phyloP scores from a whole-genome alignment of 2,113 vertebrate genomes.

The Oceanites oceanicus region DNA sequence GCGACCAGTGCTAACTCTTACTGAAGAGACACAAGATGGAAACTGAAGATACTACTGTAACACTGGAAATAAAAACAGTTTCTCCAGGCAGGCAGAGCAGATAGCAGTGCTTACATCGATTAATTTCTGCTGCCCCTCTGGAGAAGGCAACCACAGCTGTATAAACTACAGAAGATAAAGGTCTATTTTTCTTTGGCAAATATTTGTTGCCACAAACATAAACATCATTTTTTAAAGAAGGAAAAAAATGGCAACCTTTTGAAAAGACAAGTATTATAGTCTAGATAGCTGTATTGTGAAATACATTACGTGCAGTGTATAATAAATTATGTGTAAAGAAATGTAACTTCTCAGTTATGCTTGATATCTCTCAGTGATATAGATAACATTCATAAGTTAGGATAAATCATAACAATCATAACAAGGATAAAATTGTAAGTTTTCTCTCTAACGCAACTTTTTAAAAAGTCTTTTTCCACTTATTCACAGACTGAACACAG shows the following conservation, averaged over 20 bases:
- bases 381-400: neutral
- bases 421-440: neutral
- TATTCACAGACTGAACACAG: neutral
- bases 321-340: neutral
- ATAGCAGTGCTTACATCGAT: rapidly evolving
- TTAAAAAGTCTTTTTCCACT: neutral
- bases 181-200: neutral
- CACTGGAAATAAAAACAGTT: neutral
- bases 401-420: too few relatives aligned
- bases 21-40: neutral
- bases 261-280: neutral
- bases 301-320: neutral
- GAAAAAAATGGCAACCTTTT: neutral
- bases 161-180: neutral
- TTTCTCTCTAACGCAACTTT: neutral
- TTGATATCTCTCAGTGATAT: neutral
- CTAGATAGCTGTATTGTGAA: neutral
- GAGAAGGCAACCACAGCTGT: neutral
- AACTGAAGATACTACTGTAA: neutral
- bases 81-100: neutral
- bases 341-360: neutral
- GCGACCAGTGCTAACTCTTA: neutral
- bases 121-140: neutral
- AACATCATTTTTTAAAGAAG: neutral
- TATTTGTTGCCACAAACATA: neutral